A percentile compares a stretch with the other conserved stretches of the same genome.
Conservation (phyloP, 2,888 invertebrate genomes). For the Drosophila suboccidentalis region DNA sequence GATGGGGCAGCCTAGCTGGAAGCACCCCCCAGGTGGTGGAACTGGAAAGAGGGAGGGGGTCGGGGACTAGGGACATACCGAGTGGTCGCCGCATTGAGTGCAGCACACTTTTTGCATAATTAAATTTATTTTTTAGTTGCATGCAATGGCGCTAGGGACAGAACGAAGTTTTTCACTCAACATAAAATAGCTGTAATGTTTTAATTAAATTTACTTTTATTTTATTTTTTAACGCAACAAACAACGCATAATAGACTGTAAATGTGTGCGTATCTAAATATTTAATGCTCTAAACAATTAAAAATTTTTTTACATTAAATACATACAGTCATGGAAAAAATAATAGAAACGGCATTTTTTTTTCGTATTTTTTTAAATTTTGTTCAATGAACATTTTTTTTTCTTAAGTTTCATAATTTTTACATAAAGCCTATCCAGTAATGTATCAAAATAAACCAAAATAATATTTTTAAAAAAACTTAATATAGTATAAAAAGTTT, state of each 20-base stretch:
- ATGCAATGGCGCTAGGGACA: constrained; percentile 42
- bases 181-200: constrained; percentile 68
- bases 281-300: no score
- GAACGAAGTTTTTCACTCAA: constrained; percentile 19
- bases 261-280: no score
- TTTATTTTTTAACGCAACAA: constrained; percentile 7
- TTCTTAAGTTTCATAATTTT: no score
- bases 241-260: background rate
- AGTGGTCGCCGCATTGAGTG: constrained; percentile 53
- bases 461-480: no score
- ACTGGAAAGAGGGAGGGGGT: background rate
- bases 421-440: no score
- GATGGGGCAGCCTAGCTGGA: constrained; percentile 11
- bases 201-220: constrained; percentile 73
- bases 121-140: constrained; percentile 77
- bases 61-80: background rate
- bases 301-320: no score
- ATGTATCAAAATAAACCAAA: no score
- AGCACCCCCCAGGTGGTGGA: background rate
- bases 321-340: no score
- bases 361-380: no score
- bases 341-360: no score
- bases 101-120: constrained; percentile 78
- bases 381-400: no score
- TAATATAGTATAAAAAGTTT: no score